Evolutionary conservation across 2,888 invertebrate species (phyloP).

Genomic region (Lepetodrilus schrolli): DNA sequence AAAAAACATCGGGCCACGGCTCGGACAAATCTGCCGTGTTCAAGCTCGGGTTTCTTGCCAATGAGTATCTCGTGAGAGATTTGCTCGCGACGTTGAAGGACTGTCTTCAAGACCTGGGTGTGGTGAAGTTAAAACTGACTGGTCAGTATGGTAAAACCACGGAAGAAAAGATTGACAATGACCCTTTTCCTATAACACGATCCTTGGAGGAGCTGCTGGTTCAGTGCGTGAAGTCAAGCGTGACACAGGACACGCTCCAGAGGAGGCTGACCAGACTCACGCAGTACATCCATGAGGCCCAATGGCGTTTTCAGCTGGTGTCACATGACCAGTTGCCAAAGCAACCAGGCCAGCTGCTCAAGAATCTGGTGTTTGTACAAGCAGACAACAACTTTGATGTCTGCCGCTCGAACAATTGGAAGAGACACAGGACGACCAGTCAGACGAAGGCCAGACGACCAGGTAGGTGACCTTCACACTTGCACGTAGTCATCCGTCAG

Average conservation of each 20-base stretch:
- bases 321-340: slow-evolving; percentile 63
- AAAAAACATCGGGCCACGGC: background rate
- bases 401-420: slow-evolving; percentile 32
- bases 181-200: slow-evolving; percentile 40
- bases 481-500: too few species aligned
- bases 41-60: slow-evolving; percentile 62
- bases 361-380: slow-evolving; percentile 48
- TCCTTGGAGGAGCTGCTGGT: slow-evolving; percentile 55
- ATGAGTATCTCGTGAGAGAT: slow-evolving; percentile 69
- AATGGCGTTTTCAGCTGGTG: slow-evolving; percentile 84
- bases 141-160: slow-evolving; percentile 37
- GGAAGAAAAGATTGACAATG: slow-evolving; percentile 4
- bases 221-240: slow-evolving; percentile 54
- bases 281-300: slow-evolving; percentile 81
- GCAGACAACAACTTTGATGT: slow-evolving; percentile 43
- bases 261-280: slow-evolving; percentile 75
- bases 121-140: slow-evolving; percentile 54
- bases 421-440: slow-evolving; percentile 31
- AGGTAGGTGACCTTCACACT: slow-evolving; percentile 24
- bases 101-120: slow-evolving; percentile 63
- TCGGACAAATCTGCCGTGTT: slow-evolving; percentile 6
- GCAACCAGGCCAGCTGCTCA: slow-evolving; percentile 54
- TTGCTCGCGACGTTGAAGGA: slow-evolving; percentile 66
- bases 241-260: slow-evolving; percentile 53
- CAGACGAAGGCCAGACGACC: slow-evolving; percentile 34